Conservation (phyloP, 2,888 invertebrate genomes). For the Alitta virens region DNA sequence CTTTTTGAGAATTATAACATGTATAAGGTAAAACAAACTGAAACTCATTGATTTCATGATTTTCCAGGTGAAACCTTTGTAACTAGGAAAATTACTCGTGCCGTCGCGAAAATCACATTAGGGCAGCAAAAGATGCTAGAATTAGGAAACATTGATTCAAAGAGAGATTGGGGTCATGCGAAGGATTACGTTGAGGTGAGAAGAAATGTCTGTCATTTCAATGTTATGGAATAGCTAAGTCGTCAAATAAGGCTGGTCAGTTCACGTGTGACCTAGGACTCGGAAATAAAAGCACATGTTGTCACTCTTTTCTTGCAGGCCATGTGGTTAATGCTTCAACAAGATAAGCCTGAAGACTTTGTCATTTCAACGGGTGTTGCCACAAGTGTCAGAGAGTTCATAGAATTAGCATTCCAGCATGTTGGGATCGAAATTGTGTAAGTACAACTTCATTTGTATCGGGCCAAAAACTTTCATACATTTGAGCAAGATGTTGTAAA, state of each 20-base stretch:
- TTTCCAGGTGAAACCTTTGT: conserved; percentile 87
- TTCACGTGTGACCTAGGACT: too few species aligned
- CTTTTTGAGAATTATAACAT: too few species aligned
- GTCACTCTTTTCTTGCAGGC: conserved; percentile 64
- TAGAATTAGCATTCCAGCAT: conserved; percentile 83
- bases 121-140: conserved; percentile 82
- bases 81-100: conserved; percentile 94
- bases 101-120: conserved; percentile 92
- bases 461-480: too few species aligned
- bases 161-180: conserved; percentile 89
- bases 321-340: conserved; percentile 99
- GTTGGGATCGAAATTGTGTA: conserved; percentile 73
- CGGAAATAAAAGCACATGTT: too few species aligned
- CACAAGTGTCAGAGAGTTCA: conserved; percentile 94
- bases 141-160: conserved; percentile 91
- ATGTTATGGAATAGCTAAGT: too few species aligned
- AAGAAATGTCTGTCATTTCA: too few species aligned
- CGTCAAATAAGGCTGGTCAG: too few species aligned
- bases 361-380: conserved; percentile 95
- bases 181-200: conserved; percentile 89
- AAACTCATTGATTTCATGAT: not conserved
- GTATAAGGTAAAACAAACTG: too few species aligned
- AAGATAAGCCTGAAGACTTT: conserved; percentile 86
- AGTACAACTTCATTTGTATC: too few species aligned
- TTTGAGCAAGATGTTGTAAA: too few species aligned